Conservation (phyloP, 35 echinoderm and acorn worm genomes). For the Nesometra sesokonis region DNA sequence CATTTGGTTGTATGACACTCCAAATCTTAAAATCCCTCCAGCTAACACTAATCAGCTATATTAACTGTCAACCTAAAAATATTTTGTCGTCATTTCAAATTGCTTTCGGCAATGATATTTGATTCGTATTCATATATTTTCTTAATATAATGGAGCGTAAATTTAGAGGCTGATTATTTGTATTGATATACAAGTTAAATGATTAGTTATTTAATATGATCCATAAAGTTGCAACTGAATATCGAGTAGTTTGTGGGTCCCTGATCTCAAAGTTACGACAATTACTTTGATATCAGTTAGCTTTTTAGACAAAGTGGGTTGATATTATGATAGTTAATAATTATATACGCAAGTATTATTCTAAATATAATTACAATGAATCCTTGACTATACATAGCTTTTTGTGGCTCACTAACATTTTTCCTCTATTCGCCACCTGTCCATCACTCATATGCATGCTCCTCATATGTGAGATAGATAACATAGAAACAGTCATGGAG, state of each 20-base stretch:
- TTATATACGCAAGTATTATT: too few species aligned
- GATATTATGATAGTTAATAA: too few species aligned
- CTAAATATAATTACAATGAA: too few species aligned
- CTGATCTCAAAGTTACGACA: background rate
- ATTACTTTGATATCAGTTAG: too few species aligned
- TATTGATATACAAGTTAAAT: too few species aligned
- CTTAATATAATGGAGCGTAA: background rate
- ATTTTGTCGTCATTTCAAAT: background rate
- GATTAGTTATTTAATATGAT: background rate
- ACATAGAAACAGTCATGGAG: too few species aligned
- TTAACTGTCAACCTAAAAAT: background rate
- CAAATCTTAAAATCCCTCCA: background rate
- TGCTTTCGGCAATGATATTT: background rate
- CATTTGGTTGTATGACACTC: background rate
- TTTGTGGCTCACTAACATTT: too few species aligned
- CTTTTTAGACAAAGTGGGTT: too few species aligned
- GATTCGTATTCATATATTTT: background rate
- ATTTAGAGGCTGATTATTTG: background rate
- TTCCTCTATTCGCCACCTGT: too few species aligned
- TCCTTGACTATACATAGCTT: too few species aligned
- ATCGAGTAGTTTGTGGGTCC: background rate
- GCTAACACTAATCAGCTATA: background rate
- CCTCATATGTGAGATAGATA: too few species aligned
- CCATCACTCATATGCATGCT: too few species aligned
- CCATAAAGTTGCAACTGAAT: background rate